Base-by-base conservation (phyloP, 2,113 vertebrate species). In the Leucosticte australis region DNA sequence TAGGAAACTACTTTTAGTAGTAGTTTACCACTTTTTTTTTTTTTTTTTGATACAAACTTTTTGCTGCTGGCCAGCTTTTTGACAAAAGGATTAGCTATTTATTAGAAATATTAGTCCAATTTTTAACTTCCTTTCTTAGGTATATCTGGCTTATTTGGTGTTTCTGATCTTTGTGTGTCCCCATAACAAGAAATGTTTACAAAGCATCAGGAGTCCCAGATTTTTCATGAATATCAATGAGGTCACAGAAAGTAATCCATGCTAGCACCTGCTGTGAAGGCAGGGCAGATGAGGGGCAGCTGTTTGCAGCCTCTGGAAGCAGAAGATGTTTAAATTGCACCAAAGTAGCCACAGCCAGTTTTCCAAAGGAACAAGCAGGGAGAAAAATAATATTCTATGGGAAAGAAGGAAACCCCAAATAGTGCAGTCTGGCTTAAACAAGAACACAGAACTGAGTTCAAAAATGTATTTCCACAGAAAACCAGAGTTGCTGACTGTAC, bases 301-400 rank as follows among this genome's bases (percentile, higher is more conserved):
- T 42, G 14, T 56, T 35, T 50, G 50, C 71, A 62, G 67, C 57
- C 57, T 62, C 67, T 52, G 73, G 67, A 56, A 76, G 62, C 52
- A 79, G 30, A 37, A 46, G 15, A 22, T 30, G 6, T 9, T 63
- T 35, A 23, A 53, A 62, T 30, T 39, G 19, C 63, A 87, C 47
- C 31, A 83, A 57, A 46, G 35, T 1, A 92, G 46, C 39, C 44
- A 19, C 44, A 59, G 64, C 8, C 41, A 28, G 22, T 46, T 73
- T 35, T 68, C 28, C 64, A 74, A 41, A 46, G 0, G 13, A 53
- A 87, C 14, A 63, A 50, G 14, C 9, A 6, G 15, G 6, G 19
- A 6, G 2, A 2, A 17, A 28, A 71, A 37, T 22, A 28, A 44
- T 0, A 1, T 80, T 63, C 18, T n/a, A 21, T 8, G 7, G 53